Evolutionary conservation across 2,797 vertebrate genomes (phyloP), one percentile per base, ranked within the genome.

Genomic region (Clarias laeviceps): DNA sequence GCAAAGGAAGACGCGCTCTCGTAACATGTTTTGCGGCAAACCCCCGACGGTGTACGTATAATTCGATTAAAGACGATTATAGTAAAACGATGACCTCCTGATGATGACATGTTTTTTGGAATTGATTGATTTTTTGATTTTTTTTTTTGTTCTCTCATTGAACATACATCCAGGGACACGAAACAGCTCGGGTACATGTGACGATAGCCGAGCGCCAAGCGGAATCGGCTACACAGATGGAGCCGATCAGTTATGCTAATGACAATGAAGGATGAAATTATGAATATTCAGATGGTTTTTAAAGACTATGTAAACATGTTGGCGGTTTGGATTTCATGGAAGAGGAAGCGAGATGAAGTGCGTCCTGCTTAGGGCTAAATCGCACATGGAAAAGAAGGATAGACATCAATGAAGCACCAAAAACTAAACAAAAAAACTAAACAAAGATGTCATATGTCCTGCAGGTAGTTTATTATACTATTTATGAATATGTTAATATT

Each of bases 281-380:
- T 97, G 94, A 97, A 97, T 97, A 97, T 97, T 96, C 94, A 96
- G 96, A 90, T 94, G 93, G 96, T 97, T 96, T 96, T 94, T 96
- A 93, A 94, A 95, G 95, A 94, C 94, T 96, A 96, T 95, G 94
- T 96, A 96, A 96, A 96, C 95, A 96, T 96, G 92, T 93, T 93
- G 83, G 90, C 91, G 84, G 90, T 95, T 54, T 94, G 93, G 91
- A 92, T 95, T 96, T 96, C 93, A 94, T 82, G 92, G 94, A 93
- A 91, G 91, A 94, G 93, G 94, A 95, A 93, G 94, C 73, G 93
- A 91, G 91, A 92, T 87, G 80, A 92, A 87, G 91, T 87, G 64
- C 72, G 68, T 83, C 82, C n/a, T 37, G 82, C 84, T 29, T 72
- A 34, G 20, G 76, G 85, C 56, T 24, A 72, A 78, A 84, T 29